Evolutionary conservation across 2,797 vertebrate genomes (phyloP), one percentile per base, ranked within the genome.

Genomic region (Halcyon leucocephala): DNA sequence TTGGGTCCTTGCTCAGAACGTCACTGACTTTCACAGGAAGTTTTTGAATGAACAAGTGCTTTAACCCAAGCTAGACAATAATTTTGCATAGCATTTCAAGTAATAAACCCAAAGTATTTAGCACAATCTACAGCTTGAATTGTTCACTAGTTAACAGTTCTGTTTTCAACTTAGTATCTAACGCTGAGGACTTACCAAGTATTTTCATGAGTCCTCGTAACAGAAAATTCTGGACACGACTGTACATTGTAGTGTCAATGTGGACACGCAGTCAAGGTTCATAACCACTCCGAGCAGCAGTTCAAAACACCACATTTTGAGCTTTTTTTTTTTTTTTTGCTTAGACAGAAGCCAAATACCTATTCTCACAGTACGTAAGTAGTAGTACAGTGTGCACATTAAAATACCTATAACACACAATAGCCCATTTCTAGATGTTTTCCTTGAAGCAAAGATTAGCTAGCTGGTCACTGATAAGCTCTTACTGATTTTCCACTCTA

Each of bases 311-410:
- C 24, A 2, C 1, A 3, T 22, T 82, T 79, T 62, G 9, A 91
- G 52, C 3, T 7, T 24, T 78, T 67, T n/a, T 52, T 78, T 67
- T n/a, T 52, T 42, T 42, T 42, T 42, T 42, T 37, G 7, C 37
- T 51, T 2, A 80, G 22, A 21, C 5, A 82, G 35, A 65, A 70
- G 31, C 14, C 22, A 20, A 54, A 2, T 28, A 61, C 4, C 28
- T 57, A 9, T 6, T 76, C 35, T 44, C 39, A 44, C 0, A 60
- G 35, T 28, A 57, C 0, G 0, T 12, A 54, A 46, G 14, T 0
- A 80, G 37, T 2, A 84, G 41, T 10, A 52, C 29, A 82, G 25
- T 0, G 12, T 28, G 13, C 31, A 65, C 1, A 7, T 57, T 35
- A 49, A 41, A 74, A 52, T n/a, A 83, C 37, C 33, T 49, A 15